Conservation (phyloP, 1,140 invertebrate genomes). For the Cydia amplana region DNA sequence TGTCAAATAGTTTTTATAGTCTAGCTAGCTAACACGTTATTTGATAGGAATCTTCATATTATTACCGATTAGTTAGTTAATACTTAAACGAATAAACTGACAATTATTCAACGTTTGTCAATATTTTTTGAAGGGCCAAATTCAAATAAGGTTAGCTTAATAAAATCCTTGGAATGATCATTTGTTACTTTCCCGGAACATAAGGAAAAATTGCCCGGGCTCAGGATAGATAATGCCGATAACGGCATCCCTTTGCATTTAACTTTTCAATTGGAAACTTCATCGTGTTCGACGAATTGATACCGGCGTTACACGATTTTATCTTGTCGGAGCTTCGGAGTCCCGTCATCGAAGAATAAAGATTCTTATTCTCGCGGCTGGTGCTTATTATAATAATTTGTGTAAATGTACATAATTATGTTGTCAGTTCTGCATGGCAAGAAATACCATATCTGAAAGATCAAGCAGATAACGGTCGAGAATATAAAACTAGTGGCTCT, state of each 20-base stretch:
- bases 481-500: too few relatives aligned
- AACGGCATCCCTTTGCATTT: conserved; percentile 42
- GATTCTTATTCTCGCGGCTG: neutral
- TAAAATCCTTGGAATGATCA: conserved; percentile 54
- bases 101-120: neutral
- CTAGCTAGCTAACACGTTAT: too few relatives aligned
- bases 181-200: conserved; percentile 59
- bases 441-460: too few relatives aligned
- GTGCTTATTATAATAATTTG: neutral
- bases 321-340: conserved; percentile 17
- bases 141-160: conserved; percentile 33
- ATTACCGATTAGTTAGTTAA: too few relatives aligned
- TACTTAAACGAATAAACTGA: too few relatives aligned
- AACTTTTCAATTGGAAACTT: conserved; percentile 48
- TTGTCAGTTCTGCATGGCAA: too few relatives aligned
- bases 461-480: too few relatives aligned
- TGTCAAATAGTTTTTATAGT: too few relatives aligned
- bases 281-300: conserved; percentile 37
- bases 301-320: conserved; percentile 15
- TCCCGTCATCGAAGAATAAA: neutral
- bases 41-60: too few relatives aligned
- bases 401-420: too few relatives aligned
- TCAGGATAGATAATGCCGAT: conserved; percentile 48
- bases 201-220: conserved; percentile 56
- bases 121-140: neutral